phyloP scores from a whole-genome alignment of 2,113 vertebrate genomes.

The Erythrocercus mccallii region DNA sequence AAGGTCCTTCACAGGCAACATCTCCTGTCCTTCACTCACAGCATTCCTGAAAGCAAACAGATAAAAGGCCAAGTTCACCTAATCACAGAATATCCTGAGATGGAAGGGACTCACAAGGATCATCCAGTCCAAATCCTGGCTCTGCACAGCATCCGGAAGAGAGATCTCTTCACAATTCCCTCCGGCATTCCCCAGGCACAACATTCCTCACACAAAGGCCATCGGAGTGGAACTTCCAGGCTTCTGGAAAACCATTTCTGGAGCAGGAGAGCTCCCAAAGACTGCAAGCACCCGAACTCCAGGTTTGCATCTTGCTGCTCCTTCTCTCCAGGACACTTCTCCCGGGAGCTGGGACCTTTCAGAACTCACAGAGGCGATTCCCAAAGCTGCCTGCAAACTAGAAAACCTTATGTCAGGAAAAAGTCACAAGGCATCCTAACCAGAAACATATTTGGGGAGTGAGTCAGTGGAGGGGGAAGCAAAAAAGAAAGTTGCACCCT shows the following conservation, averaged over 20 bases:
- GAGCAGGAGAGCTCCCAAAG: not conserved
- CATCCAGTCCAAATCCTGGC: not conserved
- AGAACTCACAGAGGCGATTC: not conserved
- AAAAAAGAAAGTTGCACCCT: slow-evolving; percentile 48
- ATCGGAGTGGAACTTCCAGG: fast-evolving
- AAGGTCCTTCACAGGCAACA: not conserved
- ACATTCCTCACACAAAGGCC: not conserved
- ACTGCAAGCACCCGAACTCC: not conserved
- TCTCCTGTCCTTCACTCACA: not conserved
- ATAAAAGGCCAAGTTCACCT: not conserved
- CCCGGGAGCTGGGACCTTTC: not conserved
- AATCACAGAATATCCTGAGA: not conserved
- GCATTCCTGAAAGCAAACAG: not conserved
- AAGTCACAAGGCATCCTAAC: slow-evolving; percentile 28
- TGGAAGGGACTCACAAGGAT: not conserved
- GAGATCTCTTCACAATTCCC: not conserved
- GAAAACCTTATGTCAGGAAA: slow-evolving; percentile 56
- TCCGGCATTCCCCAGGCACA: not conserved
- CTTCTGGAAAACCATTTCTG: not conserved
- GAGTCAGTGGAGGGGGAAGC: slow-evolving; percentile 50
- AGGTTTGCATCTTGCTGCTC: not conserved
- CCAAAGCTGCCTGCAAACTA: not conserved
- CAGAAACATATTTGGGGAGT: slow-evolving; percentile 59
- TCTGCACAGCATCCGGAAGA: not conserved
- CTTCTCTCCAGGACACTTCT: not conserved